Base-by-base conservation (phyloP, 2,888 invertebrate genomes). In the Ochlodes sylvanus region DNA sequence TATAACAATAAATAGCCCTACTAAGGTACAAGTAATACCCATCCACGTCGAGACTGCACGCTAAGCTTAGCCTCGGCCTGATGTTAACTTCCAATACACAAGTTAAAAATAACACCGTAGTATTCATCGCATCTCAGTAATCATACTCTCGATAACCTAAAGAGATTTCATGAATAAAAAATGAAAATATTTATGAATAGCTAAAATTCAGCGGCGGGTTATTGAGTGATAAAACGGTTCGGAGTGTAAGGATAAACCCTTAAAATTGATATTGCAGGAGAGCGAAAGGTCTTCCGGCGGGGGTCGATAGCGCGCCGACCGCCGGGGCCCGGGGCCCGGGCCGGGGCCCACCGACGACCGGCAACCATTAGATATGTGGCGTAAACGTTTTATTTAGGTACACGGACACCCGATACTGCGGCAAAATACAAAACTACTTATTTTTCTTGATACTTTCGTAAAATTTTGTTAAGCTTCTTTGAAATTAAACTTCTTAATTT, bases 221-320 rank as follows among this genome's bases (percentile, higher is more conserved):
- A 67, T 67, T 67, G 66, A 61, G 55, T 60, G 66, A 66, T 66
- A 66, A 66, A 60, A 60, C 44, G 66, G 66, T 66, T 44, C 54
- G 60, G 50, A 52, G 60, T 34, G 65, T 58, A 42, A 44, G 60
- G 66, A 66, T 66, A 34, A 60, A 66, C 66, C 66, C 63, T 58
- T 66, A 54, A 66, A 66, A 66, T 66, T 66, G 58, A 66, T 66
- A 66, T 66, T 52, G 66, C 66, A 66, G 52, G 12, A 60, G 47
- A 60, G 60, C 60, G 32, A 32, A 47, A 55, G 63, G 63, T 54
- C 62, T 34, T n/a, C 63, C 55, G 52, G 52, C 52, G 52, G 63
- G 50, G 63, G 54, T 55, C 63, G 63, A 63, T 55, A 42, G 50
- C 50, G 63, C 58, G n/a, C n/a, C n/a, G n/a, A n/a, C n/a, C n/a